phyloP scores from a whole-genome alignment of 2,888 invertebrate species.

The Lithosia quadra region DNA sequence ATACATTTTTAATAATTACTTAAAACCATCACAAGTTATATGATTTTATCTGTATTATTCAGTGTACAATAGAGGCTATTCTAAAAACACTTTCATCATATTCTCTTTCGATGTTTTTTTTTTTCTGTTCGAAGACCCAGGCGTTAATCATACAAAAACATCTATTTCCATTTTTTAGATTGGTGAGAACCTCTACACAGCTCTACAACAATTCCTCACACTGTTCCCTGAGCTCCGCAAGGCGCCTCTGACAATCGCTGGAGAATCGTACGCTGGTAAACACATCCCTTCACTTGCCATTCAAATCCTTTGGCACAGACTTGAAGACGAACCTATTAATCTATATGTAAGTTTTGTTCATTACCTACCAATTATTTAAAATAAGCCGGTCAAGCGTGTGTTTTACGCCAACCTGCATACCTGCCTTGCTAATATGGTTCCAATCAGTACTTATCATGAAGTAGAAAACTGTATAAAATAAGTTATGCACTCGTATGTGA shows the following conservation, averaged over 20 bases:
- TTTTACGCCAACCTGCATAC: background rate
- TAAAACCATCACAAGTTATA: too few species aligned
- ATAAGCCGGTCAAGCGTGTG: background rate
- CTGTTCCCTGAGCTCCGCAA: slow-evolving; percentile 87
- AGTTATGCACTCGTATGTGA: too few species aligned
- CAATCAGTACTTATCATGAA: too few species aligned
- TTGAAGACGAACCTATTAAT: slow-evolving; percentile 77
- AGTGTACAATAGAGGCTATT: background rate
- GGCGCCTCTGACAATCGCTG: slow-evolving; percentile 89
- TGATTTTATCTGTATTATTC: too few species aligned
- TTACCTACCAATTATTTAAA: too few species aligned
- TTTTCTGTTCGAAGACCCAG: too few species aligned
- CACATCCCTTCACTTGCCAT: slow-evolving; percentile 88
- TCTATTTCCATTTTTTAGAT: slow-evolving; percentile 57
- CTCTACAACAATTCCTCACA: slow-evolving; percentile 88
- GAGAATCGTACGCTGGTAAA: slow-evolving; percentile 89
- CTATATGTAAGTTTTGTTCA: slow-evolving; percentile 69
- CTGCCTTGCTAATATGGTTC: too few species aligned
- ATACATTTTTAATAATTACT: too few species aligned
- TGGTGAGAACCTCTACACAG: slow-evolving; percentile 88
- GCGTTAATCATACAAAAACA: background rate
- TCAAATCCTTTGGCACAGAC: slow-evolving; percentile 83
- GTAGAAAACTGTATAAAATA: too few species aligned
- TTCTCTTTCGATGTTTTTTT: too few species aligned
- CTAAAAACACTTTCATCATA: background rate